These are phyloP conservation scores for Phylloscopus collybita DNA, from an alignment of 2,797 vertebrate species.

Conservation along the genomic window DNA sequence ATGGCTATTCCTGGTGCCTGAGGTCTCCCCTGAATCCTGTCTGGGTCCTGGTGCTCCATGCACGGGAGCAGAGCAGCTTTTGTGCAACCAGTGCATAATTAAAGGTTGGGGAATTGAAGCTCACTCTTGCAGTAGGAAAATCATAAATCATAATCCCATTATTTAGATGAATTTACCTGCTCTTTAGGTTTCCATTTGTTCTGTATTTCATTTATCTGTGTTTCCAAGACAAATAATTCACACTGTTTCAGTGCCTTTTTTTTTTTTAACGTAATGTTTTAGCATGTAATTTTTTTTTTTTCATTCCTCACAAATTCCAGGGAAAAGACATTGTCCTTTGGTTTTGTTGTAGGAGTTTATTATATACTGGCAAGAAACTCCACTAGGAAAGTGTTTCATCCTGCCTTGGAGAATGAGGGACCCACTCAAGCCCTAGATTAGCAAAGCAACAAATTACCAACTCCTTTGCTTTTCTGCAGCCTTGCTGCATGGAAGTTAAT, in stretches of 20 bases:
- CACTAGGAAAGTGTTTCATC: background rate
- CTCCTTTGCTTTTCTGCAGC: background rate
- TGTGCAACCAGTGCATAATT: background rate
- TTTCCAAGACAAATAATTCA: conserved; percentile 13
- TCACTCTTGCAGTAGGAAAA: background rate
- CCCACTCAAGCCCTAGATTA: background rate
- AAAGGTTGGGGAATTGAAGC: background rate
- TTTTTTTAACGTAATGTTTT: background rate
- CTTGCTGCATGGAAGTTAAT: conserved; percentile 20
- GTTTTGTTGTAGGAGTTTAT: background rate
- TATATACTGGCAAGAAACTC: background rate
- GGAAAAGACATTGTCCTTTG: background rate
- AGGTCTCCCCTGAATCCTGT: background rate
- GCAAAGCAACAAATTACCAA: background rate
- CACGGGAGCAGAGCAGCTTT: background rate
- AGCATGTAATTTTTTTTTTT: background rate
- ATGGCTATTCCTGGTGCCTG: rapidly evolving
- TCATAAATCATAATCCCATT: conserved; percentile 50
- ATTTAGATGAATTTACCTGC: conserved; percentile 33
- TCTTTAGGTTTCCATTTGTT: conserved; percentile 7
- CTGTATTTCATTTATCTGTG: background rate
- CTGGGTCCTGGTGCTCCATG: background rate
- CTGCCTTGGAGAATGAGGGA: background rate
- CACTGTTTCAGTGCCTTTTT: background rate
- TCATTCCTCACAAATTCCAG: background rate